Evolutionary conservation across 1,140 invertebrate genomes (phyloP), one percentile per base, ranked within the genome.

Genomic region (Aculops lycopersici): DNA sequence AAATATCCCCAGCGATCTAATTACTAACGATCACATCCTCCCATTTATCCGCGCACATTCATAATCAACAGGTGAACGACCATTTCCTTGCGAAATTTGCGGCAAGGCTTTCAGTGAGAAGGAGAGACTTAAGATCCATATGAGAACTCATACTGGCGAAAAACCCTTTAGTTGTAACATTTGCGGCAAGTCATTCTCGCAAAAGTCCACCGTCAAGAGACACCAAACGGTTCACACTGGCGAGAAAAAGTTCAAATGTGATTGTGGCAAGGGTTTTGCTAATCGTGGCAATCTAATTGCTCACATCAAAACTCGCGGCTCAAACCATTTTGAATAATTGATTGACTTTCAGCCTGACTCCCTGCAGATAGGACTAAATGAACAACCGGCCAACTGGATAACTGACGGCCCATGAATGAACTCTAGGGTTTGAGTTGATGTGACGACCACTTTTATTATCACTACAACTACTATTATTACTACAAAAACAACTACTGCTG

Each of bases 251-350:
- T 81, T 75, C 57, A 68, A 73, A 39, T 92, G 86, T 53, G 69
- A 77, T 37, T 92, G 83, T 58, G 62, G 80, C 41, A 64, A 86
- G 35, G 69, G 80, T 50, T 95, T 97, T 57, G 90, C 83, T 3
- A 88, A 97, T 55, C 92, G 84, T 36, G 88, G 88, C 36, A 97
- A 95, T 60, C 66, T 95, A 20, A 95, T 95, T 61, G 69, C 88
- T 51, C 90, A 98, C 57, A 94, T 94, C 83, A 66, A 86, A 48
- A 86, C 95, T 14, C 90, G 97, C 43, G 48, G n/a, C 5, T 4
- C 36, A n/a, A 19, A 17, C 20, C 16, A 31, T 31, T 31, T n/a
- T 8, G 24, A 31, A 31, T 31, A n/a, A 31, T n/a, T n/a, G n/a
- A n/a, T n/a, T n/a, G n/a, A n/a, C n/a, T n/a, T n/a, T n/a, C n/a